Conservation (phyloP, 2,797 vertebrate genomes). For the Clarias pachynema region DNA sequence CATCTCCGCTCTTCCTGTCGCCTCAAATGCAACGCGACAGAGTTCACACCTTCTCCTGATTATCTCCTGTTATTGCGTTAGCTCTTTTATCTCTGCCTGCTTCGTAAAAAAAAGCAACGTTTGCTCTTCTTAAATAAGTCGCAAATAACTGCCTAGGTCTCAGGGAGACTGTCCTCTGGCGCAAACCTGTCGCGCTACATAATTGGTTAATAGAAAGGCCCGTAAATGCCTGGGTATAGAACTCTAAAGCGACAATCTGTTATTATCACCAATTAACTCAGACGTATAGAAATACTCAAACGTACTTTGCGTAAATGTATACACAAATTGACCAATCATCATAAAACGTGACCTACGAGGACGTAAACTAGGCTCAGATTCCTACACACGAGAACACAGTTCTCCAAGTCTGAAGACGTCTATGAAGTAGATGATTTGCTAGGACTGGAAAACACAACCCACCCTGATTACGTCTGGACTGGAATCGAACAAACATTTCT, state of each 20-base stretch:
- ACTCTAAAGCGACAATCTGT: not conserved
- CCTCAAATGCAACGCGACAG: constrained; percentile 45
- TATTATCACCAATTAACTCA: not conserved
- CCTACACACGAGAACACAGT: not conserved
- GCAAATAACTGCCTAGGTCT: not conserved
- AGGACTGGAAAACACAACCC: not conserved
- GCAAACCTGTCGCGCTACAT: not conserved
- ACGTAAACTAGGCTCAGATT: not conserved
- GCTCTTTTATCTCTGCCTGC: constrained; percentile 30
- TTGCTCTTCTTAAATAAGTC: constrained; percentile 37
- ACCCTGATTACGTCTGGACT: not conserved
- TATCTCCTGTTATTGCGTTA: constrained; percentile 48
- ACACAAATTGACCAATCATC: not conserved
- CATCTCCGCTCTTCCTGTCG: constrained; percentile 49
- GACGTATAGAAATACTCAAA: not conserved
- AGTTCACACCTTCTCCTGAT: constrained; percentile 44
- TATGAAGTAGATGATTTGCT: not conserved
- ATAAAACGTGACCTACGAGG: not conserved
- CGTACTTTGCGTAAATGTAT: not conserved
- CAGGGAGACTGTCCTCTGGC: not conserved
- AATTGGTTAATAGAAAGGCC: not conserved
- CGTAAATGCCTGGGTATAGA: not conserved
- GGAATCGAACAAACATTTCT: not conserved
- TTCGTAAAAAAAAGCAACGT: constrained; percentile 37
- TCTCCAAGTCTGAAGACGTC: not conserved